Percentiles rank a stretch among this genome's conserved stretches.
phyloP scores from a whole-genome alignment of 2,797 vertebrate genomes.

The Myotis myotis region DNA sequence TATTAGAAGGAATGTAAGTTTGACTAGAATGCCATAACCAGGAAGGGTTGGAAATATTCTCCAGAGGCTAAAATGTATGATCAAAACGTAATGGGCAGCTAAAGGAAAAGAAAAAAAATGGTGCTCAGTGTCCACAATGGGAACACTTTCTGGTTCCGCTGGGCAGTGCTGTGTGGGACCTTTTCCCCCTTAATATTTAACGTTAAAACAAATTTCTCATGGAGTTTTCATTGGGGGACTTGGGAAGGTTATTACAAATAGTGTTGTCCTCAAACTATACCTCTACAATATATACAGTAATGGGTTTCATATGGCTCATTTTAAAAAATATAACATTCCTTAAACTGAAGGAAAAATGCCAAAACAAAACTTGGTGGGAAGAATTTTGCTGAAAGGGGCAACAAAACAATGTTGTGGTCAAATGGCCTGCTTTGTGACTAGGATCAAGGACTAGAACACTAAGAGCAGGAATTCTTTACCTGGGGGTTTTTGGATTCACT shows the following conservation, averaged over 20 bases:
- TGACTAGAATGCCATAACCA: not conserved
- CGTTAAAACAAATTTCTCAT: not conserved
- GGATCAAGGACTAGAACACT: not conserved
- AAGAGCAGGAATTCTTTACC: not conserved
- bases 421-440: not conserved
- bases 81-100: not conserved
- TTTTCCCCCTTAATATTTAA: not conserved
- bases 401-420: not conserved
- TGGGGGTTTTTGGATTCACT: not conserved
- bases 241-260: slow-evolving; percentile 16
- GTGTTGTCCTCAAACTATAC: not conserved
- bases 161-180: not conserved
- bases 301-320: not conserved
- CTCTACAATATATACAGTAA: not conserved
- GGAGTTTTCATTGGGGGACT: not conserved
- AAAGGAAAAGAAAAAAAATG: not conserved
- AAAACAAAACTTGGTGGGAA: slow-evolving; percentile 2
- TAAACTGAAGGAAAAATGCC: not conserved
- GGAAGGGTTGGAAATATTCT: not conserved
- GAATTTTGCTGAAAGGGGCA: not conserved
- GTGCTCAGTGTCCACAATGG: not conserved
- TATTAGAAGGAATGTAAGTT: not conserved
- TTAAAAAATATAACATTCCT: not conserved
- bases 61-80: not conserved
- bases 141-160: not conserved